A percentile compares a stretch with the other conserved stretches of the same genome.
phyloP scores from a whole-genome alignment of 2,113 vertebrate genomes.

The Eubucco bourcierii region DNA sequence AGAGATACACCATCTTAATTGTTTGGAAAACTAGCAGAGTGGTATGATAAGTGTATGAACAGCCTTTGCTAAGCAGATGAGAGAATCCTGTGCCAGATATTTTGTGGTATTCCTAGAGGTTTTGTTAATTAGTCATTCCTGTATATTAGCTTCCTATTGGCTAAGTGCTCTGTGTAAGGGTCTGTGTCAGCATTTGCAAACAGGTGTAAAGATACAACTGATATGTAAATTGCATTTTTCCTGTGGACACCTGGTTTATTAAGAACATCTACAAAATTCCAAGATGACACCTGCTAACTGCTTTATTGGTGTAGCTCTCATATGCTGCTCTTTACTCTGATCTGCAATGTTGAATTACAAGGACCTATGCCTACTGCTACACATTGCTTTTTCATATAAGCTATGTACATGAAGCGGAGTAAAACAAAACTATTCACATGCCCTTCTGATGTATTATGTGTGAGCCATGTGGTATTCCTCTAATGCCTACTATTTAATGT shows the following conservation, averaged over 20 bases:
- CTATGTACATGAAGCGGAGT: not conserved
- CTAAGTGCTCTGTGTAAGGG: not conserved
- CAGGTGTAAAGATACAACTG: slow-evolving; percentile 60
- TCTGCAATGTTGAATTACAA: not conserved
- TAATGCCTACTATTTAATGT: not conserved
- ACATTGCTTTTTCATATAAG: not conserved
- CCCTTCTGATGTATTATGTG: rapidly evolving
- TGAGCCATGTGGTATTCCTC: not conserved
- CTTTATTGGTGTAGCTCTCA: slow-evolving; percentile 31
- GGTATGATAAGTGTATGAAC: not conserved
- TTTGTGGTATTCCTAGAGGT: slow-evolving; percentile 47
- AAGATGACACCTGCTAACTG: slow-evolving; percentile 47
- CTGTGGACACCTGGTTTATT: slow-evolving; percentile 58
- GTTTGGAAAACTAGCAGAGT: slow-evolving; percentile 14
- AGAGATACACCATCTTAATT: slow-evolving; percentile 51
- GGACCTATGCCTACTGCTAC: not conserved
- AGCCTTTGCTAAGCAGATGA: slow-evolving; percentile 16
- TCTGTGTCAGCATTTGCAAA: slow-evolving; percentile 43
- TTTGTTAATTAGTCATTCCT: slow-evolving; percentile 32
- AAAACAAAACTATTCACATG: not conserved
- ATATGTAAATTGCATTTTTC: slow-evolving; percentile 57
- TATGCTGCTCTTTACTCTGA: not conserved
- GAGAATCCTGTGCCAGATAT: slow-evolving; percentile 17
- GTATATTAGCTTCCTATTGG: slow-evolving; percentile 39
- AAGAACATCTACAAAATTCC: slow-evolving; percentile 60